Evolutionary conservation across 2,888 invertebrate species (phyloP).

Genomic region (Anthrax anthrax): DNA sequence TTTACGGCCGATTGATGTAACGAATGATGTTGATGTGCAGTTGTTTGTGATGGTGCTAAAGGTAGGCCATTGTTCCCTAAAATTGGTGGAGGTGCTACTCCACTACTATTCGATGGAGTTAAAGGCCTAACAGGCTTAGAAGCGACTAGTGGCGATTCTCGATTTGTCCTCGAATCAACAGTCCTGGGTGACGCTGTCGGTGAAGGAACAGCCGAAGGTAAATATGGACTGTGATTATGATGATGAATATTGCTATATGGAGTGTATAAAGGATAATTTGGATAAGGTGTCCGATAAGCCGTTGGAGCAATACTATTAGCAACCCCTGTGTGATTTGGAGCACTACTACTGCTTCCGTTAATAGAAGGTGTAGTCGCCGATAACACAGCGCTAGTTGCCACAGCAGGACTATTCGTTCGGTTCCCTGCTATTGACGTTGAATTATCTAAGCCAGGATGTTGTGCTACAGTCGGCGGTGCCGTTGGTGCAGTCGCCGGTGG

Average conservation of each 20-base stretch:
- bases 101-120: constrained; percentile 15
- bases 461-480: constrained; percentile 27
- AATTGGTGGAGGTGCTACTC: constrained; percentile 10
- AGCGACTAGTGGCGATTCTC: constrained; percentile 20
- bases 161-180: constrained; percentile 35
- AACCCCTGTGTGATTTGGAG: constrained; percentile 18
- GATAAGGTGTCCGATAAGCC: constrained; percentile 31
- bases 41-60: constrained; percentile 8
- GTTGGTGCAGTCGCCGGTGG: constrained; percentile 25
- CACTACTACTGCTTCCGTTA: constrained; percentile 20
- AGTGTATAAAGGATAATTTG: constrained; percentile 50
- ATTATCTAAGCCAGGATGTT: constrained; percentile 20
- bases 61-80: constrained; percentile 13
- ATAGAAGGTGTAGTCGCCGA: constrained; percentile 20
- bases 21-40: constrained; percentile 15
- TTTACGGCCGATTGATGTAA: constrained; percentile 6
- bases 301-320: constrained; percentile 23
- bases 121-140: constrained; percentile 18
- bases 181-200: constrained; percentile 51
- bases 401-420: constrained; percentile 36
- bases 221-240: constrained; percentile 62
- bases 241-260: constrained; percentile 60
- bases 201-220: constrained; percentile 44
- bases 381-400: constrained; percentile 18
- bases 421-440: constrained; percentile 26